A percentile compares a stretch with the other conserved stretches of the same genome.
These are phyloP conservation scores for Eumerus sabulonum DNA, from an alignment of 2,888 invertebrate species.

Conservation along the genomic window DNA sequence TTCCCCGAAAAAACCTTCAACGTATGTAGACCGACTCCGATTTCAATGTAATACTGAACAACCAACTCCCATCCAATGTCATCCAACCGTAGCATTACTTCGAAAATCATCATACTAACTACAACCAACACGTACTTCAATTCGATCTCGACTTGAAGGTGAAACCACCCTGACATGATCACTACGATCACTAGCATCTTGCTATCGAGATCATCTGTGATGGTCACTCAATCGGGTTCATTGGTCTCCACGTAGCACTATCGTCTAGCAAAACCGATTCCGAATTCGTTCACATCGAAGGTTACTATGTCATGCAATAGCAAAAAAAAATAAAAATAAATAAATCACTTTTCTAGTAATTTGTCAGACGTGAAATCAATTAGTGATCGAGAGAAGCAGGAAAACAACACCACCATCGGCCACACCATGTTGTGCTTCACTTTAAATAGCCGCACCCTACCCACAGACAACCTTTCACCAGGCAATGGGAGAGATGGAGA, in stretches of 20 bases:
- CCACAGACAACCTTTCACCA: too few relatives aligned
- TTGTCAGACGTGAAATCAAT: conserved; percentile 42
- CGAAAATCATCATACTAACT: neutral
- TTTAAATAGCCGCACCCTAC: too few relatives aligned
- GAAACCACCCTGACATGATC: neutral
- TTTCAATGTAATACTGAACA: too few relatives aligned
- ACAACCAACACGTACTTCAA: neutral
- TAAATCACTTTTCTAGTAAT: conserved; percentile 30
- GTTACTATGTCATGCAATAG: neutral
- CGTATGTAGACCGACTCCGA: too few relatives aligned
- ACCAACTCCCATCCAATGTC: too few relatives aligned
- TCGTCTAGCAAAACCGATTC: neutral
- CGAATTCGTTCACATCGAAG: neutral
- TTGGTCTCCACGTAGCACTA: neutral
- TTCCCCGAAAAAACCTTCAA: too few relatives aligned
- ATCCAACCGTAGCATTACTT: too few relatives aligned
- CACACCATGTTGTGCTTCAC: neutral
- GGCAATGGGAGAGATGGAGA: neutral
- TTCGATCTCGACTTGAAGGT: conserved; percentile 1
- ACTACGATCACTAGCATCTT: neutral
- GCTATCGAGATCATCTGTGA: neutral
- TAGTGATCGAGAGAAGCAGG: neutral
- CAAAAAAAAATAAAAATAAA: neutral
- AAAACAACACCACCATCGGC: neutral
- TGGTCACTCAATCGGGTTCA: neutral